phyloP scores from a whole-genome alignment of 2,113 vertebrate genomes.

The Ornithorhynchus anatinus region DNA sequence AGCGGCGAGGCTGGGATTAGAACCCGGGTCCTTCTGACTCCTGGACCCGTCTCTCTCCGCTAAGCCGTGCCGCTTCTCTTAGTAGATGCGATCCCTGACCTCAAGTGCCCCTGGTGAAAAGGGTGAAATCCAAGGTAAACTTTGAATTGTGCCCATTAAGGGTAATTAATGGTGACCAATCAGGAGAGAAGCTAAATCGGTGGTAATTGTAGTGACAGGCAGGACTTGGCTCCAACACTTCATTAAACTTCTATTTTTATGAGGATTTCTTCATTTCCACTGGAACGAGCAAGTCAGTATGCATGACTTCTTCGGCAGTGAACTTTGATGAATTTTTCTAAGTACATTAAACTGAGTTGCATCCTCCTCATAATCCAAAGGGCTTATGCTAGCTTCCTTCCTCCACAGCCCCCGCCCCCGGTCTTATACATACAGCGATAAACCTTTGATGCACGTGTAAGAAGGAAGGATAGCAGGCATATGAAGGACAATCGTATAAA shows the following conservation, averaged over 20 bases:
- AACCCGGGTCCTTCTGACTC: too few species aligned
- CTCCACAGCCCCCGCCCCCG: not conserved
- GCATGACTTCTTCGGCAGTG: conserved; percentile 77
- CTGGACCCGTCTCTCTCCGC: too few species aligned
- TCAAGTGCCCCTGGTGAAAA: conserved; percentile 6
- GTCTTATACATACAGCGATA: conserved; percentile 59
- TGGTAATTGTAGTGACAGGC: conserved; percentile 73
- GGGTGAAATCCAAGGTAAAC: conserved; percentile 60
- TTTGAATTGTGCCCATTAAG: conserved; percentile 67
- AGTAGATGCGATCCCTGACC: conserved; percentile 29
- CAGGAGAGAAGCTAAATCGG: conserved; percentile 65
- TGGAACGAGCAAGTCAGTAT: conserved; percentile 77
- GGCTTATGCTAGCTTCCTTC: too few species aligned
- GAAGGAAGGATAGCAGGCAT: conserved; percentile 67
- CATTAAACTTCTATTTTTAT: conserved; percentile 82
- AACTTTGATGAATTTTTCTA: conserved; percentile 83
- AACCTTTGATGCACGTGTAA: conserved; percentile 69
- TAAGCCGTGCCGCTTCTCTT: conserved; percentile 26
- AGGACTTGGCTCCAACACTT: conserved; percentile 73
- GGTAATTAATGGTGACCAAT: conserved; percentile 65
- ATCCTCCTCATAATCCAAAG: conserved; percentile 70
- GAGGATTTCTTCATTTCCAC: conserved; percentile 79
- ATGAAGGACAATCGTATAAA: conserved; percentile 70
- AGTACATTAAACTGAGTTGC: conserved; percentile 78
- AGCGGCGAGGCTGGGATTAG: too few species aligned